Percentiles rank a stretch among this genome's conserved stretches.
These are phyloP conservation scores for Orthosia incerta DNA, from an alignment of 2,888 invertebrate genomes.

Conservation along the genomic window DNA sequence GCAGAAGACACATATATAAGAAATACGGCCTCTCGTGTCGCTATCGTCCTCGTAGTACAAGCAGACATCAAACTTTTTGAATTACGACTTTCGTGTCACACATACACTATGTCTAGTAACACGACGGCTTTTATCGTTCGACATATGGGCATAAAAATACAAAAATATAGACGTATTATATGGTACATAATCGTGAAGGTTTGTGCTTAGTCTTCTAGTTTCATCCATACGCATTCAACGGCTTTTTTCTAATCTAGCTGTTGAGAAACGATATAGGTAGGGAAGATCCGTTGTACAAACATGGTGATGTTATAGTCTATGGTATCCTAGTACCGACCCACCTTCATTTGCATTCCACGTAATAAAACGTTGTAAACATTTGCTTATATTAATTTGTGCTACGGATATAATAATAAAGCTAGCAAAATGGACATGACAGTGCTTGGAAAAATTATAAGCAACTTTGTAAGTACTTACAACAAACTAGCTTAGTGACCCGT, in stretches of 20 bases:
- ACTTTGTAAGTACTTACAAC: slow-evolving; percentile 82
- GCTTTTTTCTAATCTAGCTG: slow-evolving; percentile 41
- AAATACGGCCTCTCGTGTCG: slow-evolving; percentile 60
- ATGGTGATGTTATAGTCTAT: slow-evolving; percentile 34
- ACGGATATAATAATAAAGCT: slow-evolving; percentile 38
- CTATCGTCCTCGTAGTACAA: slow-evolving; percentile 49
- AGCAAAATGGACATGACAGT: slow-evolving; percentile 83
- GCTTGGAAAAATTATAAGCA: slow-evolving; percentile 84
- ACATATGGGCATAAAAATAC: slow-evolving; percentile 83
- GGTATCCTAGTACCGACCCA: slow-evolving; percentile 24
- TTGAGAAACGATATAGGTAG: not conserved
- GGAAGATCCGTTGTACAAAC: slow-evolving; percentile 32
- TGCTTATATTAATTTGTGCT: slow-evolving; percentile 42
- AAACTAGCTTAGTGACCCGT: not conserved
- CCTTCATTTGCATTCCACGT: slow-evolving; percentile 42
- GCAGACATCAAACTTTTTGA: slow-evolving; percentile 74
- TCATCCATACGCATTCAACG: slow-evolving; percentile 83
- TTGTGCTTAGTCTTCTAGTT: slow-evolving; percentile 80
- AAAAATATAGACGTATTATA: slow-evolving; percentile 68
- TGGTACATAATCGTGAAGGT: slow-evolving; percentile 68
- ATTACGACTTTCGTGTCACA: slow-evolving; percentile 82
- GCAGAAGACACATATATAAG: slow-evolving; percentile 40
- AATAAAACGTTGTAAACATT: slow-evolving; percentile 41
- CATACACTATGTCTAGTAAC: slow-evolving; percentile 75
- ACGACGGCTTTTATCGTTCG: slow-evolving; percentile 77